A percentile compares a stretch with the other conserved stretches of the same genome.
phyloP scores from a whole-genome alignment of 2,113 vertebrate genomes.

The Ageneiosus marmoratus region DNA sequence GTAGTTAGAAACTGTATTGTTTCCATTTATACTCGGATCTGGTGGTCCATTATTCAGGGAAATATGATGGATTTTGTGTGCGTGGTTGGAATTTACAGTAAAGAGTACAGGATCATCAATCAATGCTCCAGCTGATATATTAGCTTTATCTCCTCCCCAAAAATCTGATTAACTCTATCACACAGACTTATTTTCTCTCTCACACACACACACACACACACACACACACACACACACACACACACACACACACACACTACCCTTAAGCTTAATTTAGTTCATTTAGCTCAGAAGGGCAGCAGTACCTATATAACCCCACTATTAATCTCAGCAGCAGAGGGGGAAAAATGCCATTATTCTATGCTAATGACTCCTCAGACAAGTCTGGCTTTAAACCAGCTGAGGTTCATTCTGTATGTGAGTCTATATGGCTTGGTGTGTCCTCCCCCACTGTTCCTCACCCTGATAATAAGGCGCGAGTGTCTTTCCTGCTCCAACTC shows the following conservation, averaged over 20 bases:
- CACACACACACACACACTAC: background rate
- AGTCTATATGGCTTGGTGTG: background rate
- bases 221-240: too few species aligned
- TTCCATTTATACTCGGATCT: background rate
- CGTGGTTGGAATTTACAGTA: constrained; percentile 4
- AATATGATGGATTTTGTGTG: constrained; percentile 1
- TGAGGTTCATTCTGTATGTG: background rate
- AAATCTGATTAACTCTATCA: constrained; percentile 21
- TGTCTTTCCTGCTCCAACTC: background rate
- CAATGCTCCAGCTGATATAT: background rate
- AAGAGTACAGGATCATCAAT: background rate
- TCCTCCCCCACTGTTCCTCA: background rate
- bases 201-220: too few species aligned
- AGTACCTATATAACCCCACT: constrained; percentile 1
- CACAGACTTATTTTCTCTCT: constrained; percentile 5
- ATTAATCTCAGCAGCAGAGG: constrained; percentile 14
- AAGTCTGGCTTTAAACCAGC: background rate
- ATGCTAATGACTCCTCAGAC: constrained; percentile 22
- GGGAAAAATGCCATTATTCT: constrained; percentile 19
- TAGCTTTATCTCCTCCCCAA: background rate
- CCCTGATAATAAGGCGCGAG: background rate
- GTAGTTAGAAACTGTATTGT: background rate
- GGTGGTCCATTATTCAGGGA: constrained; percentile 17
- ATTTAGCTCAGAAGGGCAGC: background rate
- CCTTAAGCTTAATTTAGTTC: background rate